These are phyloP conservation scores for Philotrypesis tridentata DNA, from an alignment of 1,140 invertebrate species.

Conservation along the genomic window DNA sequence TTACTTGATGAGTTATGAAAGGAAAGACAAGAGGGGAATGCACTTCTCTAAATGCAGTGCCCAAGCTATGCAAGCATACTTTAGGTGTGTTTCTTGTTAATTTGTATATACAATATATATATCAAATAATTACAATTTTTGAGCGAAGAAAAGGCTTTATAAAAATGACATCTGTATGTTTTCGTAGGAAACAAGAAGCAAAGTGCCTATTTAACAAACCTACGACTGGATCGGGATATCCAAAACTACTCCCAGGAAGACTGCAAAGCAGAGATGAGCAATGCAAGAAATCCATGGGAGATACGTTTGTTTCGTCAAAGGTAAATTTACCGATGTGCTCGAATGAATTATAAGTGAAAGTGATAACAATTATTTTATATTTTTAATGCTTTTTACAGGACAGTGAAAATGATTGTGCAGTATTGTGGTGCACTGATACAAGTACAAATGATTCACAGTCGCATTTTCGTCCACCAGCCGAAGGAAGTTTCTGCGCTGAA, in stretches of 20 bases:
- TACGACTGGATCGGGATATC: not conserved
- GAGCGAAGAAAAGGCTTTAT: too few species aligned
- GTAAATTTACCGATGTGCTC: not conserved
- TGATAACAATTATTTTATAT: not conserved
- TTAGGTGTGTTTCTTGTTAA: not conserved
- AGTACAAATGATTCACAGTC: accelerated
- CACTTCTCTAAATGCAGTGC: conserved; percentile 6
- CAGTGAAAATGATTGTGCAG: not conserved
- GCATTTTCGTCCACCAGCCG: not conserved
- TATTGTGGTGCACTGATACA: not conserved
- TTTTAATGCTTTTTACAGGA: not conserved
- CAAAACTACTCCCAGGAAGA: conserved; percentile 26
- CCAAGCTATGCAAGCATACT: not conserved
- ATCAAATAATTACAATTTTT: too few species aligned
- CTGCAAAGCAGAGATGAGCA: conserved; percentile 1
- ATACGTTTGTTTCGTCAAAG: not conserved
- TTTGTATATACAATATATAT: not conserved
- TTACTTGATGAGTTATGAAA: conserved; percentile 10
- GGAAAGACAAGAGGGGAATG: not conserved
- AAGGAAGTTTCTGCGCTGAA: not conserved
- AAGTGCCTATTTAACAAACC: not conserved
- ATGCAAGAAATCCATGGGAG: not conserved
- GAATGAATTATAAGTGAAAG: not conserved
- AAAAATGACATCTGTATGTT: not conserved
- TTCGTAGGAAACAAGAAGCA: not conserved